Evolutionary conservation across 2,113 vertebrate species (phyloP), one percentile per base, ranked within the genome.

Genomic region (Anhinga rufa): DNA sequence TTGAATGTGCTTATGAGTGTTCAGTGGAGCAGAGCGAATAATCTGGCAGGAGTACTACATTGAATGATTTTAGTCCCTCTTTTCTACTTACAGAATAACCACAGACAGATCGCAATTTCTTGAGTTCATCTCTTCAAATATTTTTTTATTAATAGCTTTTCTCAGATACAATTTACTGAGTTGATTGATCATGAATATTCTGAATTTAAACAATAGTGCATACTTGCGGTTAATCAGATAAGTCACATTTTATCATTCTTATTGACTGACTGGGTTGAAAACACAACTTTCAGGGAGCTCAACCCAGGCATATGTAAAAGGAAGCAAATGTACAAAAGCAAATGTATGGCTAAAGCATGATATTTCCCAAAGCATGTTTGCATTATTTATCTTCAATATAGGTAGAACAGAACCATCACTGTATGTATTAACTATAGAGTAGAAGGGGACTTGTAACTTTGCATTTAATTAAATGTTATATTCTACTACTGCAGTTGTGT

Each of bases 1-100:
- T 24, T 95, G 90, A 85, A 92, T 97, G 82, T 97, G 86, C 95
- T 97, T 88, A 94, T 42, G 88, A 74, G 72, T 88, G 94, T 75
- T 90, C 95, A 95, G 74, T 90, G 93, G 90, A 97, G 88, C 91
- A 93, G 69, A 91, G 90, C 34, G 21, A 92, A 94, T 97, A 95
- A 93, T 95, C 95, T 22, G 2, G 44, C 16, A 22, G 74, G 61
- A 96, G 81, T 16, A 54, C 64, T 79, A 28, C 49, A 64, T 31
- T 57, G 72, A 90, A 82, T 64, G 11, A 86, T 84, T 95, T 93
- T 79, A 95, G 86, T 74, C 51, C 48, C 31, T 65, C 51, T 84
- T 91, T 89, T 76, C 86, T 86, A 4, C 81, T 92, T 48, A 80
- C 14, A 36, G 78, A 86, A 84, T 68, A 95, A 80, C 54, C 55